phyloP scores from a whole-genome alignment of 2,888 invertebrate genomes.

The Drosophila tanythrix region DNA sequence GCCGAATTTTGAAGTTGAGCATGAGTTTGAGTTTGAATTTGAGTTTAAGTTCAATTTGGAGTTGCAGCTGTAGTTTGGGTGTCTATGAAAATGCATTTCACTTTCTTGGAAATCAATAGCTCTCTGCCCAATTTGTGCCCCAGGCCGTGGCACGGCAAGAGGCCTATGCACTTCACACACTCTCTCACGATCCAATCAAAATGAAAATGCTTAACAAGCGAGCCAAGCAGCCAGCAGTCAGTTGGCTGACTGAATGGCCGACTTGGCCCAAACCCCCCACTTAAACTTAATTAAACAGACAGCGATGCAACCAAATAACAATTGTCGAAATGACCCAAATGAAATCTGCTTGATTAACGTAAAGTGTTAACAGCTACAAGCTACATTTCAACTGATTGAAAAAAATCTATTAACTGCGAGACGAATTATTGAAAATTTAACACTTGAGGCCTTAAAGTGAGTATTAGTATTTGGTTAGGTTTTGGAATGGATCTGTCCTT shows the following conservation, averaged over 20 bases:
- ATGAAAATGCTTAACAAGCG: slow-evolving; percentile 34
- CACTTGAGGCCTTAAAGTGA: neutral
- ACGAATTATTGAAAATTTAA: neutral
- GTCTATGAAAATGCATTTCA: slow-evolving; percentile 62
- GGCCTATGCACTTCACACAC: slow-evolving; percentile 41
- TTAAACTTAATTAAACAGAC: slow-evolving; percentile 61
- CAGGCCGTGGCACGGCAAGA: slow-evolving; percentile 6
- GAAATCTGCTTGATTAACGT: slow-evolving; percentile 55
- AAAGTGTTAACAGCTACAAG: slow-evolving; percentile 30
- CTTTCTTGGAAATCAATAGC: slow-evolving; percentile 75
- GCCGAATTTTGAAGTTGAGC: slow-evolving; percentile 13
- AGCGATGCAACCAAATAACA: slow-evolving; percentile 29
- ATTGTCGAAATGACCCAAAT: slow-evolving; percentile 43
- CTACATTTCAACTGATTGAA: neutral
- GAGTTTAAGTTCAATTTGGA: neutral
- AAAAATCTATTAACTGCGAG: neutral
- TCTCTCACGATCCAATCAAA: slow-evolving; percentile 55
- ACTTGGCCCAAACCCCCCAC: slow-evolving; percentile 41
- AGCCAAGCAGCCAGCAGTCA: slow-evolving; percentile 4
- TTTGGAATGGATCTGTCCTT: neutral
- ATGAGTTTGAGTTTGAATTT: slow-evolving; percentile 5
- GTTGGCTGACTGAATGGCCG: slow-evolving; percentile 19
- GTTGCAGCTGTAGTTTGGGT: slow-evolving; percentile 3
- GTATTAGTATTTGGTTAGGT: slow-evolving; percentile 3
- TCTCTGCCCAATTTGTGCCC: slow-evolving; percentile 39